These are phyloP conservation scores for Dromaius novaehollandiae DNA, from an alignment of 2,113 vertebrate species.

Conservation along the genomic window DNA sequence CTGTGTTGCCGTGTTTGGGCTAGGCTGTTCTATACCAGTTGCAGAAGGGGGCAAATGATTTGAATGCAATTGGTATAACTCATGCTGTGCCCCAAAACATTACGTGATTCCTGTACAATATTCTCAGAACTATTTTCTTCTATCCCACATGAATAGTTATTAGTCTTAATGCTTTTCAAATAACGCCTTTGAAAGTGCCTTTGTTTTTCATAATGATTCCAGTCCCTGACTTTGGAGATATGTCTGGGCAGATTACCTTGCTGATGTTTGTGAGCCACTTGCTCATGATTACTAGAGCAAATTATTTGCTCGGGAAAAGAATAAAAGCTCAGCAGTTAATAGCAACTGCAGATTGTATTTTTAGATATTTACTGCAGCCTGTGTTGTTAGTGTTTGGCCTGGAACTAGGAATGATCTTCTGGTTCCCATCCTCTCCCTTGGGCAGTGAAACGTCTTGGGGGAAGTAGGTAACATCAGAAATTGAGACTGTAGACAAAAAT, in stretches of 20 bases:
- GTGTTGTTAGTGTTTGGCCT: background rate
- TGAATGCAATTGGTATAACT: background rate
- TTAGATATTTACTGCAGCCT: conserved; percentile 53
- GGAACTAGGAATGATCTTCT: background rate
- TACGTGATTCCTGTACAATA: background rate
- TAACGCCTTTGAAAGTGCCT: conserved; percentile 52
- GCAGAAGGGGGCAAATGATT: conserved; percentile 42
- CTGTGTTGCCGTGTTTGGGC: background rate
- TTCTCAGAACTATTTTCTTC: conserved; percentile 51
- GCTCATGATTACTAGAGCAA: conserved; percentile 32
- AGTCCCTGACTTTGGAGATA: conserved; percentile 52
- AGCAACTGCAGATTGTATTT: conserved; percentile 48
- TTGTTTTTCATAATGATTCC: conserved; percentile 37
- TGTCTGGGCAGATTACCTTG: conserved; percentile 65
- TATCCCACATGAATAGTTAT: conserved; percentile 61
- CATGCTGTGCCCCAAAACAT: background rate
- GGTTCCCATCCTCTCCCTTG: conserved; percentile 25
- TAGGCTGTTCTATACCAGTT: background rate
- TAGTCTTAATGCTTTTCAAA: conserved; percentile 54
- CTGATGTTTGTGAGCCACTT: conserved; percentile 41
- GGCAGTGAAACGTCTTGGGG: conserved; percentile 21
- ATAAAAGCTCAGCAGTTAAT: conserved; percentile 44
- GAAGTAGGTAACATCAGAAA: conserved; percentile 31
- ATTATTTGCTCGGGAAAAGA: conserved; percentile 57
- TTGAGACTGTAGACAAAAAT: conserved; percentile 23